Evolutionary conservation across 2,888 invertebrate species (phyloP).

Genomic region (Agrochola circellaris): DNA sequence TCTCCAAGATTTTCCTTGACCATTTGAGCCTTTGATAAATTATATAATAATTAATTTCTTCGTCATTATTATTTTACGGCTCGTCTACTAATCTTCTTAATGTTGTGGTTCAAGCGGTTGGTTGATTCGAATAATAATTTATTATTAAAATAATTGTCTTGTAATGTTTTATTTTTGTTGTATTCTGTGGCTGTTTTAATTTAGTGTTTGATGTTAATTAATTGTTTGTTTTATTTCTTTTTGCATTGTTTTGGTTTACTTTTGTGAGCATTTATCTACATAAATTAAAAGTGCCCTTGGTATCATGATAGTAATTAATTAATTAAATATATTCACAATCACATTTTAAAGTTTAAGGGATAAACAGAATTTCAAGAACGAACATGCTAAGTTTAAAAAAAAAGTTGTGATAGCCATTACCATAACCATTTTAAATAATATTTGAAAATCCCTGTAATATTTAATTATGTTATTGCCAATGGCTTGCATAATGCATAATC

Average conservation of each 20-base stretch:
- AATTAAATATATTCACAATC: not conserved
- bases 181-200: not conserved
- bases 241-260: not conserved
- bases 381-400: no score
- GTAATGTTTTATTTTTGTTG: not conserved
- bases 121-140: constrained; percentile 27
- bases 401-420: no score
- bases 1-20: constrained; percentile 60
- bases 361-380: not conserved
- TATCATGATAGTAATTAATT: not conserved
- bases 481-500: not conserved
- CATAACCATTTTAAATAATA: no score
- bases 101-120: constrained; percentile 6
- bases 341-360: not conserved
- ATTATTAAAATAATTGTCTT: constrained; percentile 29
- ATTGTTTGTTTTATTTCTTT: not conserved
- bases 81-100: constrained; percentile 40
- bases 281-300: not conserved
- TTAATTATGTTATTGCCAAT: no score
- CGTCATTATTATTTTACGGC: constrained; percentile 44
- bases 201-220: not conserved
- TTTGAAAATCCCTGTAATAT: no score
- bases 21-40: constrained; percentile 58
- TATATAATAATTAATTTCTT: constrained; percentile 57
- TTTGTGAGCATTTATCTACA: not conserved